phyloP scores from a whole-genome alignment of 2,888 invertebrate species.

The Kuschelorhynchus macadamiae region DNA sequence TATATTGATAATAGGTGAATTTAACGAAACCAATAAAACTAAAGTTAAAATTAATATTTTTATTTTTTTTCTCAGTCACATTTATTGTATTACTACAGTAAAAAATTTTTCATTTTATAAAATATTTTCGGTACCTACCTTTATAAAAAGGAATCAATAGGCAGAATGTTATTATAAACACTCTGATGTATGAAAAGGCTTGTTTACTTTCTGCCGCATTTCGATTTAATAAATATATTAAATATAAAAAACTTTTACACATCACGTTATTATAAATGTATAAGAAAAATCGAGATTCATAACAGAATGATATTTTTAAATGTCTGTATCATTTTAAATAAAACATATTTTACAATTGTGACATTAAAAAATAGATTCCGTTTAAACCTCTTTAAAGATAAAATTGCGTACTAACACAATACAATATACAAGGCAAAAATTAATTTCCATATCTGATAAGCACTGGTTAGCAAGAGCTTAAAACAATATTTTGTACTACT shows the following conservation, averaged over 20 bases:
- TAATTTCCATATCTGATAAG: neutral
- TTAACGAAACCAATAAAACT: slow-evolving; percentile 5
- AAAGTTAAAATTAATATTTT: slow-evolving; percentile 19
- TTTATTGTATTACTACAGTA: slow-evolving; percentile 59
- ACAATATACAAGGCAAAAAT: slow-evolving; percentile 40
- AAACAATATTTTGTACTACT: slow-evolving; percentile 57
- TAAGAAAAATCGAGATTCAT: slow-evolving; percentile 5
- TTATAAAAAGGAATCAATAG: slow-evolving; percentile 43
- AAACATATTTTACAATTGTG: no score
- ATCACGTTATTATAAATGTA: slow-evolving; percentile 42
- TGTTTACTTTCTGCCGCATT: neutral
- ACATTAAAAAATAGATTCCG: slow-evolving; percentile 12
- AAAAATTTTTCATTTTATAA: slow-evolving; percentile 58
- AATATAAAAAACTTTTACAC: slow-evolving; percentile 44
- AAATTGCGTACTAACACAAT: slow-evolving; percentile 40
- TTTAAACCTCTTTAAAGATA: slow-evolving; percentile 7
- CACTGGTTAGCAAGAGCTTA: slow-evolving; percentile 38
- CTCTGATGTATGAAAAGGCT: slow-evolving; percentile 18
- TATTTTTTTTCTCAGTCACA: slow-evolving; percentile 56
- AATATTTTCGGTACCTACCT: slow-evolving; percentile 54
- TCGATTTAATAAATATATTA: slow-evolving; percentile 37
- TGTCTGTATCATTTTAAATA: no score
- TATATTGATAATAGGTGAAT: no score
- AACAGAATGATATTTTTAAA: slow-evolving; percentile 8
- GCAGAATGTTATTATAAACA: slow-evolving; percentile 42